Evolutionary conservation across 1,140 invertebrate species (phyloP).

Genomic region (Drosophila bocqueti): DNA sequence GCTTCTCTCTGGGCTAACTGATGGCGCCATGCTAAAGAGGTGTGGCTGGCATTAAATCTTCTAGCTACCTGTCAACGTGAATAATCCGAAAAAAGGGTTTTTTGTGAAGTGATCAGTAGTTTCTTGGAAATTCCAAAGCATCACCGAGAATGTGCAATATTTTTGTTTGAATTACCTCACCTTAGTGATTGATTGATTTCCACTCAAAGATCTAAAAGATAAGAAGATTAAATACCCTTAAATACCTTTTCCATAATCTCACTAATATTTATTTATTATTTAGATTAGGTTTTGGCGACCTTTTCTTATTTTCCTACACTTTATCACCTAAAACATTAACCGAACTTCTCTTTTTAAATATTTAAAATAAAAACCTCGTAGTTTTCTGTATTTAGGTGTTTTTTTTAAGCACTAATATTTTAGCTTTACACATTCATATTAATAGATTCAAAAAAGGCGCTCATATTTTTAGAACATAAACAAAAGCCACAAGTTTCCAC

Average conservation of each 20-base stretch:
- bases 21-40: neutral
- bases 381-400: neutral
- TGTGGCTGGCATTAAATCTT: slow-evolving; percentile 26
- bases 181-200: neutral
- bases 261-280: neutral
- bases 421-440: neutral
- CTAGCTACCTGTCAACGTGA: neutral
- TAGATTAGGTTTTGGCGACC: neutral
- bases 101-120: neutral
- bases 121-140: slow-evolving; percentile 3
- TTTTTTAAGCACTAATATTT: neutral
- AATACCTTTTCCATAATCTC: neutral
- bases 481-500: slow-evolving; percentile 3
- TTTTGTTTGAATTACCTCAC: neutral
- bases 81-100: neutral
- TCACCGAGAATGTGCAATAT: neutral
- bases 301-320: neutral
- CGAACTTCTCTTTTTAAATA: fast-evolving
- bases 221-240: neutral
- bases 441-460: neutral
- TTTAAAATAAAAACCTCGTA: neutral
- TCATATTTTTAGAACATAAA: neutral
- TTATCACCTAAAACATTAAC: neutral
- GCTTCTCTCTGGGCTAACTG: slow-evolving; percentile 3
- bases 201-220: neutral